Base-by-base conservation (phyloP, 2,888 invertebrate genomes). In the Xestoiulus laeticollis region DNA sequence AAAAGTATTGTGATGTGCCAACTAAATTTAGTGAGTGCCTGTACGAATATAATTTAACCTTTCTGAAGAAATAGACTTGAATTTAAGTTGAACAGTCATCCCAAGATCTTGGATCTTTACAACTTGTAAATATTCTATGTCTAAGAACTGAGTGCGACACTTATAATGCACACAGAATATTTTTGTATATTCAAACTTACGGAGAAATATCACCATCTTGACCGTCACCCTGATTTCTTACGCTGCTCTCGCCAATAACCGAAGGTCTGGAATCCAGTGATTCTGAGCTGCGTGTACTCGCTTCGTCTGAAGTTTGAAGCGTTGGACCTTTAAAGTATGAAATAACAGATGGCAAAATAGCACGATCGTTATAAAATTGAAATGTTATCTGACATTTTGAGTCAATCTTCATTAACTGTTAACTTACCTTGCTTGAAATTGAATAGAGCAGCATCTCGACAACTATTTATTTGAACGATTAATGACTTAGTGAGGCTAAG, bases 371-470 rank as follows among this genome's bases (percentile, higher is more conserved):
- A 43, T 12, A 43, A 43, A 43, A 12, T 43, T 43, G 43, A 43
- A 43, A 43, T 8, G 43, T 16, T 53, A 53, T 16, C 8, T 6
- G 16, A 14, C 16, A 2, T 53, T 16, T 53, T 53, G 16, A 53
- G 8, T 16, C 48, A 6, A 53, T 16, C 48, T 14, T 53, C 48
- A 53, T 8, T 43, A 43, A 16, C 16, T 59, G 3, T n/a, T n/a
- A 59, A 59, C 59, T 59, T 59, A 59, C 59, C n/a, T n/a, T 59
- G 59, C 59, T 59, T 59, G 12, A 83, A 38, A 38, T 83, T 83
- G 38, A 30, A 30, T 14, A 83, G 32, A 83, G 1, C 83, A 16
- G 38, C 38, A 38, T 83, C 83, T 19, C 22, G 43, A 10, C 43
- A 84, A 84, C 84, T 84, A 14, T 38, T 43, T 43, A 84, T 43